Base-by-base conservation (phyloP, 2,113 vertebrate genomes). In the Arvicanthis niloticus region DNA sequence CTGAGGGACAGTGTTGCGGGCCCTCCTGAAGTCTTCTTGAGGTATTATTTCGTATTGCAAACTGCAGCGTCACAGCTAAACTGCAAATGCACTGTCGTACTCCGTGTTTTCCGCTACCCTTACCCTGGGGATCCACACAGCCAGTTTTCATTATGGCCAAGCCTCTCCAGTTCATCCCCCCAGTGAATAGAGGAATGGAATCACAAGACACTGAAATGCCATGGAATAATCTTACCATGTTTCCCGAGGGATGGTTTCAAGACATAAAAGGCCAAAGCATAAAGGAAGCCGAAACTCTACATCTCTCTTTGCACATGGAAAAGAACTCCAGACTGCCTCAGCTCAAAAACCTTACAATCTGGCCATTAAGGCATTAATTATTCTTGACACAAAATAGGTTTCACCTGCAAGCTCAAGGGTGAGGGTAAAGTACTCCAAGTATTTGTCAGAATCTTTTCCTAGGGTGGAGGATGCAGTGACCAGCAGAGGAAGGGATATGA, bases 41-140 rank as follows among this genome's bases (percentile, higher is more conserved):
- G 96, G 96, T 96, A 96, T 96, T 89, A 67, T 70, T 90, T 97
- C 62, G 22, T 76, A 19, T 91, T 89, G 77, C 53, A 58, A 78
- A 81, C 76, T 48, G 82, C 81, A 76, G 62, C 86, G 94, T 62
- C 72, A 81, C 91, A 84, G 62, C 73, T 58, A 84, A 96, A 86
- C 24, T 34, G 37, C 62, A 40, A 75, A 96, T 84, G 40, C 31
- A 40, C 72, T 75, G 68, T 48, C 82, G 19, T 19, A 9, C 62
- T 76, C 85, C 85, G 40, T 80, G 53, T 29, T 72, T 51, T 75
- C 81, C 37, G 56, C 88, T n/a, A 76, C 40, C 68, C 53, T 94
- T 60, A 84, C 31, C 89, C 90, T 73, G 65, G 93, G 56, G 68
- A 87, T 42, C 60, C 89, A 40, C 75, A 72, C 31, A 51, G 45